These are phyloP conservation scores for Salarias fasciatus DNA, from an alignment of 2,797 vertebrate species.

Conservation along the genomic window DNA sequence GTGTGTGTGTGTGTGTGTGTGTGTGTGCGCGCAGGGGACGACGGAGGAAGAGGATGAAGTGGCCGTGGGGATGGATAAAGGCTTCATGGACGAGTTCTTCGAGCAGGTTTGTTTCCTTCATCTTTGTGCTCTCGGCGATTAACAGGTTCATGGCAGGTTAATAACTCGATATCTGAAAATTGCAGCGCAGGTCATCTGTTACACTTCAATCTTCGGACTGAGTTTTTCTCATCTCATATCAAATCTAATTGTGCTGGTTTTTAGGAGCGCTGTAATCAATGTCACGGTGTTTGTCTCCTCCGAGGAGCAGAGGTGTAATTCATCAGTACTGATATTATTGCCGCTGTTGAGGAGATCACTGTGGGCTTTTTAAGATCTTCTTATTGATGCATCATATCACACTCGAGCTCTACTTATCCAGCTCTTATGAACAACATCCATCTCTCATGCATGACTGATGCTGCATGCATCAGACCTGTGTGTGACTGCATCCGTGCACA, in stretches of 20 bases:
- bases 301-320: constrained; percentile 34
- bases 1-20: constrained; percentile 15
- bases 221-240: constrained; percentile 17
- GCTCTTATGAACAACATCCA: constrained; percentile 20
- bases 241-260: constrained; percentile 34
- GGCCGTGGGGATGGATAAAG: constrained; percentile 90
- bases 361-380: constrained; percentile 33
- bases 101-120: constrained; percentile 87
- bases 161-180: constrained; percentile 16
- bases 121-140: background rate
- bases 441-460: background rate
- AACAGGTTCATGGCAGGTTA: background rate
- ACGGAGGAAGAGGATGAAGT: constrained; percentile 94
- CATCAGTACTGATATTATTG: constrained; percentile 29
- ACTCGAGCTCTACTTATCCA: constrained; percentile 13
- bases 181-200: constrained; percentile 5
- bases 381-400: constrained; percentile 38
- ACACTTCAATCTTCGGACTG: background rate
- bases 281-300: constrained; percentile 21
- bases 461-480: background rate
- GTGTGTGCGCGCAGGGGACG: constrained; percentile 81
- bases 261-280: constrained; percentile 34
- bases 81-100: constrained; percentile 98
- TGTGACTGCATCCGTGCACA: constrained; percentile 17
- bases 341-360: constrained; percentile 35